Base-by-base conservation (phyloP, 2,113 vertebrate species). In the Paradoxurus hermaphroditus region DNA sequence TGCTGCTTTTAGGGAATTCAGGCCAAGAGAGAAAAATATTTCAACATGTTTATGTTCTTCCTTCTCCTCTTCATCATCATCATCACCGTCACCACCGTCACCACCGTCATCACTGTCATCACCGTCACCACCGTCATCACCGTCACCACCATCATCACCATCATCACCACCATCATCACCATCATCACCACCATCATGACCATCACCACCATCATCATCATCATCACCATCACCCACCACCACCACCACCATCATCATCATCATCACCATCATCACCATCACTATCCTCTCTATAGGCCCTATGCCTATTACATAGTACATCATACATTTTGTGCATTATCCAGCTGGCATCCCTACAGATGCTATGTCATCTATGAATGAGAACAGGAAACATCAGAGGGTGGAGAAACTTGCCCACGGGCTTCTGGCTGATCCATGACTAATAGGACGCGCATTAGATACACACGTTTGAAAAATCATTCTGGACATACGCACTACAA, bases 361-460 rank as follows among this genome's bases (percentile, higher is more conserved):
- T 34, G 13, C 51, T 53, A 53, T 53, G 12, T 53, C 51, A 53
- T 53, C 41, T 63, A 3, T 0, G 1, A 12, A 5, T 34, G 13
- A 84, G 31, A 49, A 49, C 36, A 0, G 3, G 2, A 3, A 1
- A 8, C 79, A 19, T 6, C 1, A 1, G 15, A 27, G 6, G 2
- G 0, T 1, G 8, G 34, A 34, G 59, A 78, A 34, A 14, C 7
- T 14, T 5, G 2, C 44, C 56, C 29, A 56, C 10, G 4, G 16
- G 0, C 29, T 39, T 44, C 16, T 1, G 16, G 21, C 25, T 19
- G 21, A 81, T 44, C 15, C 25, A 2, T 59, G 41, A 29, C 56
- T 7, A 8, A 29, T 4, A 36, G 29, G 11, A 27, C 3, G 4
- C 3, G 7, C 3, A 7, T 63, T 4, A 7, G 5, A 4, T 34